phyloP scores from a whole-genome alignment of 2,113 vertebrate genomes.

The Sialia sialis region DNA sequence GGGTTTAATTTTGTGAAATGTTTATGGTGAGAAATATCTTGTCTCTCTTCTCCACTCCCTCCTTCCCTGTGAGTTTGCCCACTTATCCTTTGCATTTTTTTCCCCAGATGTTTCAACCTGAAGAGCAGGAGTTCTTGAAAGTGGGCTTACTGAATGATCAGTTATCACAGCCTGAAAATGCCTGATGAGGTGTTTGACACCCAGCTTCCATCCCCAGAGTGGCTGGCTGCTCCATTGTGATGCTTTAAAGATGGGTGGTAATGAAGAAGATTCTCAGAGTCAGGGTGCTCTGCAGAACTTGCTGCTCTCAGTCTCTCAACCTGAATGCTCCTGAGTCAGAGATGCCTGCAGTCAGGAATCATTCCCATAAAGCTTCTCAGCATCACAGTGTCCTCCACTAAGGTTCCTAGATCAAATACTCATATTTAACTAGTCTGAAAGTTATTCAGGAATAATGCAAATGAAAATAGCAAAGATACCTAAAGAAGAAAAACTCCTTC shows the following conservation, averaged over 20 bases:
- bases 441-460: not conserved
- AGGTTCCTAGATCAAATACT: not conserved
- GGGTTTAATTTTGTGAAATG: not conserved
- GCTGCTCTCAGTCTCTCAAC: not conserved
- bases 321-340: not conserved
- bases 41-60: not conserved
- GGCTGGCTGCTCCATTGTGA: not conserved
- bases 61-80: not conserved
- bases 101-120: not conserved
- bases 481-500: not conserved
- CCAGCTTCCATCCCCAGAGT: not conserved
- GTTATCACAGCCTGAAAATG: not conserved
- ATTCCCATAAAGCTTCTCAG: not conserved
- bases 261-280: not conserved
- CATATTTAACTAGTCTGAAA: not conserved
- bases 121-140: not conserved
- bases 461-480: not conserved
- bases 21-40: not conserved
- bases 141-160: not conserved
- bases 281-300: rapidly evolving
- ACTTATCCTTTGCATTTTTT: not conserved
- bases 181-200: not conserved
- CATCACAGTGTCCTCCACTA: not conserved
- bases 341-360: not conserved
- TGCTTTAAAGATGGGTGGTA: not conserved